Evolutionary conservation across 1,140 invertebrate species (phyloP), one percentile per base, ranked within the genome.

Genomic region (Aphaenogaster ashmeadi): DNA sequence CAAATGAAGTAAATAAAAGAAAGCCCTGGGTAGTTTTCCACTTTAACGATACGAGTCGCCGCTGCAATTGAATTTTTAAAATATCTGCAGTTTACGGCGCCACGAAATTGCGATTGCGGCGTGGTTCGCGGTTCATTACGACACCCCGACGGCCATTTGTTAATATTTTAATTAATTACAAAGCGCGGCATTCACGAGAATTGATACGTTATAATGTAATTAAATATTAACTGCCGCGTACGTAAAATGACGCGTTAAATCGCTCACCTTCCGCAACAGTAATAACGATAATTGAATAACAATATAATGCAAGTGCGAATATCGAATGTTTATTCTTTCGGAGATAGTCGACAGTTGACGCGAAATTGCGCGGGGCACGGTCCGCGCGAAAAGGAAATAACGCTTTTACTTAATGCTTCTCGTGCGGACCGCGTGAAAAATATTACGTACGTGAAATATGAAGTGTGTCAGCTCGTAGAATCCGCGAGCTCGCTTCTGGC

Each of bases 1-100:
- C 27, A 60, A 86, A 89, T 86, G 56, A 80, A 89, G 56, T 67
- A 80, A 88, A 88, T 86, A 75, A 86, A 79, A 60, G 58, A 83
- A 64, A 85, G 79, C 74, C 50, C 56, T 13, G 38, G 50, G 27
- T 36, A 75, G n/a, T 89, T 90, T 71, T 72, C 33, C 56, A 15
- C 79, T 87, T 89, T 89, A 77, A 90, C 71, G 77, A 87, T 72
- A 67, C 84, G 89, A 72, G 36, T 74, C 21, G 41, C 54, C 11
- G n/a, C 21, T 80, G 50, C 60, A 58, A 84, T 89, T 81, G 87
- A 86, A 90, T 77, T 74, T 58, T 67, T 81, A 83, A 83, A 90
- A 87, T 78, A 54, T 87, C 67, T 69, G 52, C 67, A 54, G 52
- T 89, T 90, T 83, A 87, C 67, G 62, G 41, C 7, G 27, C 41